Conservation (phyloP, 2,888 invertebrate genomes). For the Oscheius sp. region DNA sequence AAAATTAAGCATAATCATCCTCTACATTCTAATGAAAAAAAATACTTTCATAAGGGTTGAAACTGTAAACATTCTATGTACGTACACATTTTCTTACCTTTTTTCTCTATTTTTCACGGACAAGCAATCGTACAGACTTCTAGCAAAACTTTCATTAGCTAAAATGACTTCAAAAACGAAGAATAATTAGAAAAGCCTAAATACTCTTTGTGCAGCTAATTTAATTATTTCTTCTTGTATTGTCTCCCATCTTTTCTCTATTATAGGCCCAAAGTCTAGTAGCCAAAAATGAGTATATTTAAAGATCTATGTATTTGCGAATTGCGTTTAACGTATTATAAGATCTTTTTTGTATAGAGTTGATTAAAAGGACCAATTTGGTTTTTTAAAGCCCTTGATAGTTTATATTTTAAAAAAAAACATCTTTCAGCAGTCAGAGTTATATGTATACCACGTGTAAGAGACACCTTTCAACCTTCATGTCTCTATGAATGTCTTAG, state of each 20-base stretch:
- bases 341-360: not conserved
- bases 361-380: not conserved
- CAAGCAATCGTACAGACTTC: not conserved
- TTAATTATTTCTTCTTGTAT: constrained; percentile 8
- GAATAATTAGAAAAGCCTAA: constrained; percentile 20
- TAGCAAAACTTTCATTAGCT: constrained; percentile 1
- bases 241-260: no score
- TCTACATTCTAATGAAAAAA: no score
- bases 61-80: no score
- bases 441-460: not conserved
- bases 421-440: not conserved
- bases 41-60: no score
- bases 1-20: no score
- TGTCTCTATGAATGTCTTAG: not conserved
- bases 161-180: constrained; percentile 17
- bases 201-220: constrained; percentile 14
- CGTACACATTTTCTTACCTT: not conserved
- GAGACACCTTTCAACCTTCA: not conserved
- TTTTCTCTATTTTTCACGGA: not conserved
- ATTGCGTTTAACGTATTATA: not conserved
- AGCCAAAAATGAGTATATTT: not conserved
- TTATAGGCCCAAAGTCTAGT: not conserved
- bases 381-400: not conserved
- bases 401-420: not conserved
- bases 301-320: no score